These are phyloP conservation scores for Mirza zaza DNA, from an alignment of 2,113 vertebrate species.

Conservation along the genomic window DNA sequence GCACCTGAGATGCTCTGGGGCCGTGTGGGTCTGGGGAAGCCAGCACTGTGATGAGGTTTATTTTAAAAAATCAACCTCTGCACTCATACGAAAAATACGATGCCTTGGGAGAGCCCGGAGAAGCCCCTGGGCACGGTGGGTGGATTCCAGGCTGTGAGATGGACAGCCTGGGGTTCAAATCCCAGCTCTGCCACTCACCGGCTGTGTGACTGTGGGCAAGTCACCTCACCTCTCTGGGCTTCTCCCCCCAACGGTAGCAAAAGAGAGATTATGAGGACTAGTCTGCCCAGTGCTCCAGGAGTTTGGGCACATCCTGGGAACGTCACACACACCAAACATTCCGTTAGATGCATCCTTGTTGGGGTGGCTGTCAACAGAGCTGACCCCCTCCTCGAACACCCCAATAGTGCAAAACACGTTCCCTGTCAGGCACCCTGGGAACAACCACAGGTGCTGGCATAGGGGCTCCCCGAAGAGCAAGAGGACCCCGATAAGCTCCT, in stretches of 20 bases:
- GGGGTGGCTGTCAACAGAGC: background rate
- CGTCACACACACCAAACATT: background rate
- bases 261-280: background rate
- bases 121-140: background rate
- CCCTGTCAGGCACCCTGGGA: background rate
- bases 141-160: background rate
- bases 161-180: background rate
- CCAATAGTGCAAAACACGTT: background rate
- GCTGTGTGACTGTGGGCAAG: background rate
- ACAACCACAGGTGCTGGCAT: background rate
- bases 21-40: background rate
- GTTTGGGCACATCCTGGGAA: no score
- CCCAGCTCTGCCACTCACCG: background rate
- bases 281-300: background rate
- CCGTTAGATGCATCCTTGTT: background rate
- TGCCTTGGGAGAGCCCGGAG: background rate
- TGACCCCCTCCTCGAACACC: background rate
- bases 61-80: background rate
- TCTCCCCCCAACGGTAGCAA: background rate
- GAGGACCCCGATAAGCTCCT: background rate
- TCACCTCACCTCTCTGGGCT: background rate
- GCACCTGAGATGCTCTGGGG: background rate
- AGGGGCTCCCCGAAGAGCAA: background rate
- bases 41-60: background rate
- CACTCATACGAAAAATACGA: background rate